These are phyloP conservation scores for Gallinago undulata DNA, from an alignment of 2,113 vertebrate species.

Conservation along the genomic window DNA sequence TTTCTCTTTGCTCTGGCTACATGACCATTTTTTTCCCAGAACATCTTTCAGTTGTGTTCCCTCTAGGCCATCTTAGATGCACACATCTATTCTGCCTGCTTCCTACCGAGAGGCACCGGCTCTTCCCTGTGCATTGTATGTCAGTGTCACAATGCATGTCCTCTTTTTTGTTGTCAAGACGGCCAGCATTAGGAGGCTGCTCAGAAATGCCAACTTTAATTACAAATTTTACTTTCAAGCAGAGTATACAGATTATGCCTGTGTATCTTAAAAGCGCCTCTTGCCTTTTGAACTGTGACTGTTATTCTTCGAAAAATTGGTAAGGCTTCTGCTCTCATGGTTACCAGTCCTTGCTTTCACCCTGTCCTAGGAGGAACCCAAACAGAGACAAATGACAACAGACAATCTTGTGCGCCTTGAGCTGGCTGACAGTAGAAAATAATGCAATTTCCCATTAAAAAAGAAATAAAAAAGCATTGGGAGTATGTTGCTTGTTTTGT, in stretches of 20 bases:
- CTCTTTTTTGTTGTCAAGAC: not conserved
- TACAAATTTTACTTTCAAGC: not conserved
- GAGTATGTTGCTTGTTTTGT: not conserved
- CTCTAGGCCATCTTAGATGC: not conserved
- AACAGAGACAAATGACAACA: not conserved
- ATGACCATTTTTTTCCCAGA: not conserved
- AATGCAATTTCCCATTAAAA: not conserved
- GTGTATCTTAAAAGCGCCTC: not conserved
- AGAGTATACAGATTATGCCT: not conserved
- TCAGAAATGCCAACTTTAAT: slow-evolving; percentile 28
- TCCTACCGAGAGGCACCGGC: not conserved
- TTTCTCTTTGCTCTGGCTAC: not conserved
- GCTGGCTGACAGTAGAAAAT: not conserved
- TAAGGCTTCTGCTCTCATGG: not conserved
- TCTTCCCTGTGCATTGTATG: not conserved
- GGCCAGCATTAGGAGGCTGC: slow-evolving; percentile 20
- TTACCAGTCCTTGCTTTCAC: not conserved
- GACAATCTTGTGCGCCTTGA: not conserved
- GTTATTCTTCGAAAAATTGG: not conserved
- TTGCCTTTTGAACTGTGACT: slow-evolving; percentile 3
- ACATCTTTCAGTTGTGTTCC: not conserved
- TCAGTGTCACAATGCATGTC: slow-evolving; percentile 27
- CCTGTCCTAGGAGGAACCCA: slow-evolving; percentile 20
- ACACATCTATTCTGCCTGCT: not conserved
- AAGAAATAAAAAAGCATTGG: not conserved